Percentiles rank a stretch among this genome's conserved stretches.
phyloP scores from a whole-genome alignment of 2,888 invertebrate species.

The Lasioglossum leucozonium region DNA sequence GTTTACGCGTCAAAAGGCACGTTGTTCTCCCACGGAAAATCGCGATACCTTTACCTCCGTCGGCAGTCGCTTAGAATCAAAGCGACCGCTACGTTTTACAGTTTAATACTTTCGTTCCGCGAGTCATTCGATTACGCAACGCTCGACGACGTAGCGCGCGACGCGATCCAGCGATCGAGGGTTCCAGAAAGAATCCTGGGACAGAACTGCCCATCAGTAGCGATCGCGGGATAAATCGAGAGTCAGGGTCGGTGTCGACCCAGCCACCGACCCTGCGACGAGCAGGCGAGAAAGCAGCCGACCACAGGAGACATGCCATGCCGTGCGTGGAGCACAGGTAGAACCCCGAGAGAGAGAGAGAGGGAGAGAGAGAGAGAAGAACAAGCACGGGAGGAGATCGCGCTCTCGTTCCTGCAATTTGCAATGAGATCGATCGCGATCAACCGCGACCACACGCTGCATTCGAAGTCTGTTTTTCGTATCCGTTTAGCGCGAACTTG shows the following conservation, averaged over 20 bases:
- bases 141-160: not conserved
- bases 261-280: not conserved
- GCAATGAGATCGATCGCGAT: not conserved
- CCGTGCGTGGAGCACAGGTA: not conserved
- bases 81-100: conserved; percentile 7
- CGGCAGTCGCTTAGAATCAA: not conserved
- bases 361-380: conserved; percentile 24
- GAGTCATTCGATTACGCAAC: conserved; percentile 50
- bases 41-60: not conserved
- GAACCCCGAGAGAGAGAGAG: not conserved
- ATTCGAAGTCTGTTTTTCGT: not conserved
- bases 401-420: not conserved
- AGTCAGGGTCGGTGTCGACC: not conserved
- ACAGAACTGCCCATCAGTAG: not conserved
- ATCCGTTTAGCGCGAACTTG: not conserved
- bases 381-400: conserved; percentile 30
- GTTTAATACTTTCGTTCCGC: conserved; percentile 14
- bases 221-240: not conserved
- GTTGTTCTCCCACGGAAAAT: not conserved
- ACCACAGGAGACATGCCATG: conserved; percentile 13
- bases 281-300: not conserved
- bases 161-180: not conserved
- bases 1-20: not conserved
- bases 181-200: not conserved
- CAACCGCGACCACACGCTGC: not conserved